Percentiles rank a stretch among this genome's conserved stretches.
These are phyloP conservation scores for Glossophaga mutica DNA, from an alignment of 2,797 vertebrate genomes.

Conservation along the genomic window DNA sequence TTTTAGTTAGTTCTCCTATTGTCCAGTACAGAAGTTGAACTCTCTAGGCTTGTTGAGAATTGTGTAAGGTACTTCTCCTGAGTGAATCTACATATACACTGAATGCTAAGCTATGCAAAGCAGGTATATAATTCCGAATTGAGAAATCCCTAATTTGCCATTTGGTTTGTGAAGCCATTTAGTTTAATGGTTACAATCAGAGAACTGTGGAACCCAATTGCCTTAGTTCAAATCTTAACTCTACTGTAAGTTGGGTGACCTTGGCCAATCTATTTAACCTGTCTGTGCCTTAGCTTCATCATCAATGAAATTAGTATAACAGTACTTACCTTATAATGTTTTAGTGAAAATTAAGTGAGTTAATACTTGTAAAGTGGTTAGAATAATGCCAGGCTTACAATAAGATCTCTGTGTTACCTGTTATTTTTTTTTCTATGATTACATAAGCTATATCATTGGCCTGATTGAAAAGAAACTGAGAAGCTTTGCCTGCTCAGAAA, in stretches of 20 bases:
- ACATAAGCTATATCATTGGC: not conserved
- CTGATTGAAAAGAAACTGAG: not conserved
- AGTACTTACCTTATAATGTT: not conserved
- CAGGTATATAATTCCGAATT: not conserved
- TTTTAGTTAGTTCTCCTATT: not conserved
- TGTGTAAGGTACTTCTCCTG: not conserved
- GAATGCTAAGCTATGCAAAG: not conserved
- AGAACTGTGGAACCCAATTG: not conserved
- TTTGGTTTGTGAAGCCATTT: not conserved
- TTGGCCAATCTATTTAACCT: not conserved
- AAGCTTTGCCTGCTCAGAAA: not conserved
- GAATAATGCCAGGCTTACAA: not conserved
- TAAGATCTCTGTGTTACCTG: not conserved
- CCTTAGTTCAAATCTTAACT: not conserved
- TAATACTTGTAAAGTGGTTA: not conserved
- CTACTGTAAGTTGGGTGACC: not conserved
- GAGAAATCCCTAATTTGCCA: not conserved
- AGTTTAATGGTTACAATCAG: not conserved
- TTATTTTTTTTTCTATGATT: not conserved
- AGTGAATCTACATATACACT: not conserved
- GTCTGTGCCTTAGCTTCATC: not conserved
- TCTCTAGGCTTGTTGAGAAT: not conserved
- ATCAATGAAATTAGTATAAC: not conserved
- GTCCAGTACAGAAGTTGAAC: not conserved
- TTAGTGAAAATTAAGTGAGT: not conserved